These are phyloP conservation scores for Hippocampus barbouri DNA, from an alignment of 2,113 vertebrate genomes.

Conservation along the genomic window DNA sequence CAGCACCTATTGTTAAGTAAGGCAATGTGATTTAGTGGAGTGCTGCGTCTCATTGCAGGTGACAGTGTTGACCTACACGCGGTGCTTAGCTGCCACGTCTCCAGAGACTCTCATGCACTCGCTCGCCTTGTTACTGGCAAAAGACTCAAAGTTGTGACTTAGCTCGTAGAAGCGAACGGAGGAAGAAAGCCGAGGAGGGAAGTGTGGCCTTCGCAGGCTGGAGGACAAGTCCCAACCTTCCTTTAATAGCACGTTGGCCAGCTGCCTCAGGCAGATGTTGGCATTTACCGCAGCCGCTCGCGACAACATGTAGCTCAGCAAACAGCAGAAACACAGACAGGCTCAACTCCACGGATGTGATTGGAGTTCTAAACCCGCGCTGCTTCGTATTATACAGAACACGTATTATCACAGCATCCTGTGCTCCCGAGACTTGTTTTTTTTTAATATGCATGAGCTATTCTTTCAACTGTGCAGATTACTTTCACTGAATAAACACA, in stretches of 20 bases:
- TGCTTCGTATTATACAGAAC: conserved; percentile 12
- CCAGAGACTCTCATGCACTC: conserved; percentile 12
- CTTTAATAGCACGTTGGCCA: conserved; percentile 33
- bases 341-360: conserved; percentile 36
- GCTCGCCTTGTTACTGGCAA: conserved; percentile 7
- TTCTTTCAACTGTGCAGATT: conserved; percentile 5
- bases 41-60: conserved; percentile 5
- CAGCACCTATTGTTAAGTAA: conserved; percentile 9
- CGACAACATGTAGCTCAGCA: conserved; percentile 28
- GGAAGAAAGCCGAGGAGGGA: background rate
- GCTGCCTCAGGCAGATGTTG: conserved; percentile 54
- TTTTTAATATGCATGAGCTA: background rate
- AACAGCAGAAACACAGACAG: conserved; percentile 30
- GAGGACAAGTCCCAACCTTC: conserved; percentile 16
- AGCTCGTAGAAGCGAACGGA: conserved; percentile 3
- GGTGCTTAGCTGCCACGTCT: conserved; percentile 13
- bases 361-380: conserved; percentile 30
- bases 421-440: conserved; percentile 6
- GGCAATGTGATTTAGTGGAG: conserved; percentile 5
- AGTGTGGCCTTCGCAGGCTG: conserved; percentile 17
- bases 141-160: conserved; percentile 7
- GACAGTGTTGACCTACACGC: conserved; percentile 20
- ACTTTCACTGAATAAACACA: conserved; percentile 6
- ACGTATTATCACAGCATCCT: conserved; percentile 8
- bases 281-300: conserved; percentile 39